These are phyloP conservation scores for Aspidiotus destructor DNA, from an alignment of 2,888 invertebrate species.

Conservation along the genomic window DNA sequence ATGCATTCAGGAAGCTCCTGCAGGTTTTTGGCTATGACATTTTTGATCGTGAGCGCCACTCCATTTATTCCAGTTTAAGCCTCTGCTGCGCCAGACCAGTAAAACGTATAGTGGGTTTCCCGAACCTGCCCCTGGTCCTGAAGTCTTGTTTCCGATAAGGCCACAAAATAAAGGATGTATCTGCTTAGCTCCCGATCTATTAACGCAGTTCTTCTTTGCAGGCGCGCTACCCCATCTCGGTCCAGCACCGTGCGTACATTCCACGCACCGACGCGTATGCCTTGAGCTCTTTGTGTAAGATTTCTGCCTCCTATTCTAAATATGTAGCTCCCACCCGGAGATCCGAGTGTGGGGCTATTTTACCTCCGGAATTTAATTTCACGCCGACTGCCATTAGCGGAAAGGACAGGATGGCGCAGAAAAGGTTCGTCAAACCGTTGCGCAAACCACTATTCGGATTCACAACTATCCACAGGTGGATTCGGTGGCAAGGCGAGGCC, in stretches of 20 bases:
- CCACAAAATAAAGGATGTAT: neutral
- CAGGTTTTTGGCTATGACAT: neutral
- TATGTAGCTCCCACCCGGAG: neutral
- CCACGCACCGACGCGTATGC: neutral
- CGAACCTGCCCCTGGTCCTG: neutral
- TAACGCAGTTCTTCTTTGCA: neutral
- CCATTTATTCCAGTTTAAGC: neutral
- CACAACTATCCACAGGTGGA: neutral
- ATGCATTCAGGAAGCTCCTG: neutral
- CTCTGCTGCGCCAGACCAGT: neutral
- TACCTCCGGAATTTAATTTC: neutral
- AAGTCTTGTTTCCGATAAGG: neutral
- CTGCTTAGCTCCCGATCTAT: neutral
- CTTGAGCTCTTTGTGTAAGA: neutral
- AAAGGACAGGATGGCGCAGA: neutral
- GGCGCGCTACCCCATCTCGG: neutral
- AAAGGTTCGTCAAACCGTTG: neutral
- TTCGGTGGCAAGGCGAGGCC: neutral
- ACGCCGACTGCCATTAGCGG: neutral
- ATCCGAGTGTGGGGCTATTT: conserved; percentile 1
- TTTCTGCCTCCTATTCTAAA: neutral
- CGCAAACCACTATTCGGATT: neutral
- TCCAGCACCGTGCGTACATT: neutral
- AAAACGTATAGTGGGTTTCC: neutral
- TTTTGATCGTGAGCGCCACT: neutral